These are phyloP conservation scores for Solea solea DNA, from an alignment of 2,113 vertebrate species.

Conservation along the genomic window DNA sequence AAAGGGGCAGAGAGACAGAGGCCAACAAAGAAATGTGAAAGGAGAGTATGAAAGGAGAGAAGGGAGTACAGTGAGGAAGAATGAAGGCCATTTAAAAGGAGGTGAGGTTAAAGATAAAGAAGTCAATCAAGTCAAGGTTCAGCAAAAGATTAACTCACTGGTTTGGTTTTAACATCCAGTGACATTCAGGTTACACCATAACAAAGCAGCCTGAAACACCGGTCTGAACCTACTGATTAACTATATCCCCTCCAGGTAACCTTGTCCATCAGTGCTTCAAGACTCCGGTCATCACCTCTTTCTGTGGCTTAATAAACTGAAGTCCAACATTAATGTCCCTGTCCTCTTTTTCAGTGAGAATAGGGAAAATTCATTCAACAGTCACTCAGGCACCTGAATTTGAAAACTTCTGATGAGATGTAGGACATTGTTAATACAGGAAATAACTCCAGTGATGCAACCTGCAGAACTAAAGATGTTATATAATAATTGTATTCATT, in stretches of 20 bases:
- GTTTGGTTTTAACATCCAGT: constrained; percentile 32
- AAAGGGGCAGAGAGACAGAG: constrained; percentile 7
- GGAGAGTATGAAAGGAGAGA: not conserved
- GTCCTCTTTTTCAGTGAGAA: no score
- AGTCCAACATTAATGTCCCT: not conserved
- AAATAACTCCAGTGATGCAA: no score
- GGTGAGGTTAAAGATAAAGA: constrained; percentile 13
- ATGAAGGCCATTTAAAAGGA: constrained; percentile 24
- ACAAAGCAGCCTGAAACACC: not conserved
- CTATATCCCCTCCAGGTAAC: constrained; percentile 10
- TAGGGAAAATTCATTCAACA: no score
- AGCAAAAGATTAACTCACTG: constrained; percentile 46
- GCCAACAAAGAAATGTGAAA: constrained; percentile 23
- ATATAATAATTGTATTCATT: no score
- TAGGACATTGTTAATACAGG: no score
- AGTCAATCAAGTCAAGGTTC: constrained; percentile 16
- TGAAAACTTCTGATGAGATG: not conserved
- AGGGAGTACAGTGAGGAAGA: not conserved
- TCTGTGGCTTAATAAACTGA: not conserved
- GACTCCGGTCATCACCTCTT: no score
- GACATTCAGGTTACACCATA: constrained; percentile 1
- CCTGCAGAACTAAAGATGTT: no score
- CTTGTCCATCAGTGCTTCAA: constrained; percentile 20
- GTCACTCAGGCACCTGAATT: not conserved
- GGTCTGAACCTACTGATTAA: constrained; percentile 13